Conservation (phyloP, 2,888 invertebrate species). For the Scaptomyza tumidula region DNA sequence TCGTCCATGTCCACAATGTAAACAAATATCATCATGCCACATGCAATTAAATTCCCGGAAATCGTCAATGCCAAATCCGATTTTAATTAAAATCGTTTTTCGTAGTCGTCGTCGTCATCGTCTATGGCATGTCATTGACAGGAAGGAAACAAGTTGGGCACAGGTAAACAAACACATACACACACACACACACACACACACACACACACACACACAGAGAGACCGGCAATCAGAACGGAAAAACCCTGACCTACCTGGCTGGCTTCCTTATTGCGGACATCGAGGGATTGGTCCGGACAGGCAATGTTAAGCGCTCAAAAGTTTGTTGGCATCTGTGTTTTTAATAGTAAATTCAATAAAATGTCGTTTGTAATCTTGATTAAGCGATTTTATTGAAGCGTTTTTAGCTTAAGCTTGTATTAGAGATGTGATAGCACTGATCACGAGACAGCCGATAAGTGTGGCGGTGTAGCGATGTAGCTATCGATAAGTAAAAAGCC, state of each 20-base stretch:
- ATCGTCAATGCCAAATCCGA: conserved; percentile 78
- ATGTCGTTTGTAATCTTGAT: not conserved
- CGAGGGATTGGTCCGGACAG: not conserved
- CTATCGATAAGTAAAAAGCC: no score
- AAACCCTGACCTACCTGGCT: not conserved
- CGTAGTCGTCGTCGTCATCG: conserved; percentile 11
- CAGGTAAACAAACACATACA: conserved; percentile 49
- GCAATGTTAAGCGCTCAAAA: not conserved
- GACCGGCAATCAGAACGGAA: conserved; percentile 30
- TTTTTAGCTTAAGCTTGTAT: not conserved
- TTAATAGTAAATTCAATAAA: not conserved
- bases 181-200: not conserved
- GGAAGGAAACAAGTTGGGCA: conserved; percentile 64
- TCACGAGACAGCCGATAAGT: not conserved
- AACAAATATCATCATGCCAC: conserved; percentile 67
- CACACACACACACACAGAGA: conserved; percentile 21
- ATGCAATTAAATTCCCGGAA: conserved; percentile 76
- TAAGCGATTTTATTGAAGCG: not conserved
- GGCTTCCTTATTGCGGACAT: not conserved
- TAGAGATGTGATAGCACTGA: no score
- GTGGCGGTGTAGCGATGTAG: not conserved
- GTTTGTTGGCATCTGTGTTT: conserved; percentile 1
- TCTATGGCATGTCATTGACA: conserved; percentile 61
- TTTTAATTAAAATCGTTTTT: conserved; percentile 77
- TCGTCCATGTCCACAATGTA: conserved; percentile 54